These are phyloP conservation scores for Oscheius sp. DNA, from an alignment of 1,140 invertebrate genomes.

Conservation along the genomic window DNA sequence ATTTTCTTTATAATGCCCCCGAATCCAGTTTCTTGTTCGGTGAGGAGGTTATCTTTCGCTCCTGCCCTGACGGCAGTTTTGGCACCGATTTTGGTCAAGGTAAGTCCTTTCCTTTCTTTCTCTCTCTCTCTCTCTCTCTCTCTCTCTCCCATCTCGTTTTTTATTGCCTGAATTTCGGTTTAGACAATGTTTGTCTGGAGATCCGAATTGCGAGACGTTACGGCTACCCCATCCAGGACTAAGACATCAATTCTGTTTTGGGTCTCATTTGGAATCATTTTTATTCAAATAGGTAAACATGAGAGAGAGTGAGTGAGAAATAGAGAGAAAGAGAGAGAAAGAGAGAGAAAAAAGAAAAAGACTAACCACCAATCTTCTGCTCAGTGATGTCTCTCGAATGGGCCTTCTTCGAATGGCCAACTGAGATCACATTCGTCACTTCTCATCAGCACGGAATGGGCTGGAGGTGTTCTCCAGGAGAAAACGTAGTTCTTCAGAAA, in stretches of 20 bases:
- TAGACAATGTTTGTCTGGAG: slow-evolving; percentile 36
- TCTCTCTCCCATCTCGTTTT: background rate
- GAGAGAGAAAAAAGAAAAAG: background rate
- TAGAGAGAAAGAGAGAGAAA: no score
- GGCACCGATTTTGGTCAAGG: slow-evolving; percentile 47
- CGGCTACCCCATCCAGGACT: background rate
- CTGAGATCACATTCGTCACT: slow-evolving; percentile 25
- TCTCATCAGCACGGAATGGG: slow-evolving; percentile 29
- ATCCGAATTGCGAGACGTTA: background rate
- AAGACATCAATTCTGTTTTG: slow-evolving; percentile 19
- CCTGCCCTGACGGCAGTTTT: slow-evolving; percentile 42
- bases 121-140: background rate
- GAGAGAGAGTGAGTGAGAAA: no score
- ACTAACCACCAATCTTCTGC: background rate
- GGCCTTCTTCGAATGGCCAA: slow-evolving; percentile 32
- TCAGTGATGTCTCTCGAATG: slow-evolving; percentile 36
- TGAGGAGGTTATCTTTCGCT: slow-evolving; percentile 39
- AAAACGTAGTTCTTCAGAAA: background rate
- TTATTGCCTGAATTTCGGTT: background rate
- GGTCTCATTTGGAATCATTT: slow-evolving; percentile 30
- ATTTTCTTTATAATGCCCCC: slow-evolving; percentile 49
- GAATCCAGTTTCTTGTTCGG: slow-evolving; percentile 43
- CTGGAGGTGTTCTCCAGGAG: slow-evolving; percentile 41
- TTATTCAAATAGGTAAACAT: slow-evolving; percentile 31
- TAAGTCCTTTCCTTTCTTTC: background rate